Evolutionary conservation across 1,140 invertebrate species (phyloP).

Genomic region (Phymastichus coffea): DNA sequence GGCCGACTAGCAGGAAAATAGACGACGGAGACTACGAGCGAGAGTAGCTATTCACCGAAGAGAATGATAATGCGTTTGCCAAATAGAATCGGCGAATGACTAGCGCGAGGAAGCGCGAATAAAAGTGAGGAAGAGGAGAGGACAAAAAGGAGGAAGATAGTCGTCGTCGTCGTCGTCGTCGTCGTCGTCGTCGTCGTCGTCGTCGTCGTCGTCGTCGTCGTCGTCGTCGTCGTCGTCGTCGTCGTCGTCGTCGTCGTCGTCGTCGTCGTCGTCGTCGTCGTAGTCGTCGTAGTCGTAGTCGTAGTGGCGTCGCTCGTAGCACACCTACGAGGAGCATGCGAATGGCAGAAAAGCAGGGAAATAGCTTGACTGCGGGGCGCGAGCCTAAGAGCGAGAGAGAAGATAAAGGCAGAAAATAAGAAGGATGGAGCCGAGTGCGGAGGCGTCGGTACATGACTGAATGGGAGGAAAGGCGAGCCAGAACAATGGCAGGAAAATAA

Average conservation of each 20-base stretch:
- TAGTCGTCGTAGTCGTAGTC: too few species aligned
- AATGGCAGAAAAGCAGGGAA: slow-evolving; percentile 14
- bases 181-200: too few species aligned
- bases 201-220: too few species aligned
- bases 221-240: too few species aligned
- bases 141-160: not conserved
- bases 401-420: slow-evolving; percentile 19
- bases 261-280: too few species aligned
- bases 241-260: too few species aligned
- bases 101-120: slow-evolving; percentile 4
- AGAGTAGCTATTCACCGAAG: too few species aligned
- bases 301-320: slow-evolving; percentile 4
- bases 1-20: not conserved
- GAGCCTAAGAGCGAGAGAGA: not conserved
- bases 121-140: slow-evolving; percentile 11
- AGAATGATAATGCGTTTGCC: not conserved
- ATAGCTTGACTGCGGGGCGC: not conserved
- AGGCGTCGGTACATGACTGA: slow-evolving; percentile 7
- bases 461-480: not conserved
- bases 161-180: too few species aligned
- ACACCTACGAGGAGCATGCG: slow-evolving; percentile 7
- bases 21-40: not conserved
- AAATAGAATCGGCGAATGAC: not conserved
- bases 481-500: slow-evolving; percentile 26
- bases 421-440: not conserved